Evolutionary conservation across 2,797 vertebrate genomes (phyloP).

Genomic region (Hydrolagus colliei): DNA sequence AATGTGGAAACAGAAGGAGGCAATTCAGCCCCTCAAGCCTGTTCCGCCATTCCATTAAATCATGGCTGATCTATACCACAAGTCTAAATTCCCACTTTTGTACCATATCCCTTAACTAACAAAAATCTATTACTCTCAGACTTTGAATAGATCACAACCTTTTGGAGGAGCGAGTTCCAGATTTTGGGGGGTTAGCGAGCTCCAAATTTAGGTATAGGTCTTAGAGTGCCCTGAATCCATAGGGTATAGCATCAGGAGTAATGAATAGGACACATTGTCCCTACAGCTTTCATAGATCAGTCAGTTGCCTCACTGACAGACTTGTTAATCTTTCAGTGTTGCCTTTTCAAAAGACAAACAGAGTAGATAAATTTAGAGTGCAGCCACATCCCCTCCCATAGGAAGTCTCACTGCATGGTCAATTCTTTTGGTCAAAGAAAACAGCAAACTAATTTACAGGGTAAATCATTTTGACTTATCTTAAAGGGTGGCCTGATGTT

Average conservation of each 20-base stretch:
- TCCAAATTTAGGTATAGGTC: conserved; percentile 45
- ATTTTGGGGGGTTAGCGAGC: too few species aligned
- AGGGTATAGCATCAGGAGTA: conserved; percentile 45
- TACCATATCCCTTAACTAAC: too few species aligned
- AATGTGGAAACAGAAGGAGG: too few species aligned
- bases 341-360: conserved; percentile 57
- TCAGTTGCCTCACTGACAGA: conserved; percentile 50
- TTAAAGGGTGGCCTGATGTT: conserved; percentile 49
- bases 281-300: conserved; percentile 53
- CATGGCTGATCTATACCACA: too few species aligned
- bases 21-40: too few species aligned
- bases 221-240: conserved; percentile 44
- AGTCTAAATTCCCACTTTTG: too few species aligned
- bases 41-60: too few species aligned
- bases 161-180: too few species aligned
- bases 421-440: conserved; percentile 57
- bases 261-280: conserved; percentile 56
- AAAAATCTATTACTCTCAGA: too few species aligned
- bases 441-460: conserved; percentile 57
- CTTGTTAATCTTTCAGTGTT: conserved; percentile 58
- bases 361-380: conserved; percentile 51
- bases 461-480: conserved; percentile 60
- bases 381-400: conserved; percentile 55
- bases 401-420: conserved; percentile 57
- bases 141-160: too few species aligned